Evolutionary conservation across 2,888 invertebrate genomes (phyloP), one percentile per base, ranked within the genome.

Genomic region (Scelioninae gen. 2): DNA sequence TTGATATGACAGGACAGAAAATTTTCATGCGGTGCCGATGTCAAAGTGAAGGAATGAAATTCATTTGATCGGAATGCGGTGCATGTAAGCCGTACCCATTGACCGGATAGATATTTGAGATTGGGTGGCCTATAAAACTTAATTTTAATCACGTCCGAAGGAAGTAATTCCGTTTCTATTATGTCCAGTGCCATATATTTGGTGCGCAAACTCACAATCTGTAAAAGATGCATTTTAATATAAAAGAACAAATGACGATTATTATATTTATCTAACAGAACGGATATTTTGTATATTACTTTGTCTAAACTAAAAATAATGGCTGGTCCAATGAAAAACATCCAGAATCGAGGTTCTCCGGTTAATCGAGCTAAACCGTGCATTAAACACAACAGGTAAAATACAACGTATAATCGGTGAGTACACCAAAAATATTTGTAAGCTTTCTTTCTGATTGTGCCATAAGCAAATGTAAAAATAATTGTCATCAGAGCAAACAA

Each of bases 391-490:
- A 98, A 87, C 0, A 93, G 91, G 81, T 97, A 98, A 13, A 98
- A 88, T 0, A 93, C 88, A 7, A 96, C 91, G 84, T 97, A 96
- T 4, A 97, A 89, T 7, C 95, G 93, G 86, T 98, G 97, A 52
- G 97, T 95, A 72, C 93, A 92, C 94, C 97, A 97, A 87, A 97
- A 97, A 88, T 95, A 97, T 71, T 95, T 95, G 86, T 96, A 97
- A 0, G 97, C 97, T 79, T 94, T 93, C 85, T 96, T 95, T 46
- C 97, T 90, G 72, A 97, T 94, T 2, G 92, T 92, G 0, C 97
- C 96, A 87, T 97, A 96, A 0, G 97, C 97, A 84, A 98, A 98
- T n/a, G 96, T 94, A 84, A 97, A 96, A 78, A 98, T 97, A 58
- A 97, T 93, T 84, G 95, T 94, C 94, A 97, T 96, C 58, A 96